Base-by-base conservation (phyloP, 37 sponge, comb jelly and placozoan genomes). In the Haliclona indistincta region DNA sequence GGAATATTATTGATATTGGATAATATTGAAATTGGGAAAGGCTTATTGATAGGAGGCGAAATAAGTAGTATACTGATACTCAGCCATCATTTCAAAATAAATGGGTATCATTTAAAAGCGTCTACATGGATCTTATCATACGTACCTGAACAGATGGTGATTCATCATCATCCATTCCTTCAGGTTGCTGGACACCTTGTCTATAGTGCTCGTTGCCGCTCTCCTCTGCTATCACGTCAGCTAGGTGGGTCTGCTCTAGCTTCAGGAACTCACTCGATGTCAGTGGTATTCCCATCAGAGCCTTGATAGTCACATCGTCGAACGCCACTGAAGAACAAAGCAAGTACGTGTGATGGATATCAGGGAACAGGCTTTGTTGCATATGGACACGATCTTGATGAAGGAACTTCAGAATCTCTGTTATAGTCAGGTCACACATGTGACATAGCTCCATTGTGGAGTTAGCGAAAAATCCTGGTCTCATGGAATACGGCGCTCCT, bases 341-440 rank as follows among this genome's bases (percentile, higher is more conserved):
- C 10, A 84, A 36, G 64, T 84, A 92, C 73, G 64, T 83, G 7
- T 74, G 81, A 68, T 87, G 83, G 22, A 92, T 70, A 56, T 92
- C 93, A 2, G 88, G 88, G 73, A 92, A 88, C n/a, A 92, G 53
- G 1, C 93, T 88, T 39, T 91, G 83, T 56, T 86, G 79, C 79
- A 91, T 91, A 75, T 81, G 78, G 37, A 64, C 67, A 19, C 91
- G 23, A 30, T 86, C 91, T 38, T 22, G 55, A 35, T 63, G 45
- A 34, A 87, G 63, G 64, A 87, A 87, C 10, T 68, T 56, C 22
- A 87, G 25, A 54, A 87, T 75, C 66, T 75, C 77, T 15, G 67
- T 19, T 13, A 87, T 43, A 11, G 15, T 70, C 17, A 85, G 44
- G 43, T 90, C 85, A 33, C 81, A 85, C 7, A 71, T 70, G 23